phyloP scores from a whole-genome alignment of 2,888 invertebrate species.

The Agrenia bidenticulata region DNA sequence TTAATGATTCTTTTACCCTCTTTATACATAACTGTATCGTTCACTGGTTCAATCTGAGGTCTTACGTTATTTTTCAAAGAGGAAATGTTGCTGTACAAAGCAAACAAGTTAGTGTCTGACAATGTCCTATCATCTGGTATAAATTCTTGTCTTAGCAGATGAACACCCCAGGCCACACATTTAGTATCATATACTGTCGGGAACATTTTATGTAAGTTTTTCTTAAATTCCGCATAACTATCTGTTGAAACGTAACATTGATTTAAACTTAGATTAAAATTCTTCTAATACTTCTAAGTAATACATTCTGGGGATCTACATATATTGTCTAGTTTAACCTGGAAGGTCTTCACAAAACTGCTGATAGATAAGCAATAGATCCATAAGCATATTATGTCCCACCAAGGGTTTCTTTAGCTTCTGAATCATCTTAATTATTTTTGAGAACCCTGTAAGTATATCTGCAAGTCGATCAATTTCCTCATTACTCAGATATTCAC shows the following conservation, averaged over 20 bases:
- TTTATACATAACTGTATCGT: conserved; percentile 31
- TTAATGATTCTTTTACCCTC: conserved; percentile 18
- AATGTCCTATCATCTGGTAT: conserved; percentile 24
- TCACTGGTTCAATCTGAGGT: conserved; percentile 53
- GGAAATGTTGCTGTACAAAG: conserved; percentile 38
- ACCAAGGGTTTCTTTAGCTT: conserved; percentile 68
- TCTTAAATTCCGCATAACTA: conserved; percentile 67
- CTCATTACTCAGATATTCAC: conserved; percentile 54
- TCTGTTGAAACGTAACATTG: conserved; percentile 56
- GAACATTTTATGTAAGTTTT: conserved; percentile 63
- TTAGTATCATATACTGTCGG: conserved; percentile 75
- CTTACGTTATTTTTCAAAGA: conserved; percentile 54
- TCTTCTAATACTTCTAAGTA: background rate
- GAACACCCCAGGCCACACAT: conserved; percentile 64
- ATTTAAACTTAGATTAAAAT: too few species aligned
- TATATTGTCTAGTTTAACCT: conserved; percentile 54
- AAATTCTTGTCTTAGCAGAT: conserved; percentile 48
- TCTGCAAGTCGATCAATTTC: conserved; percentile 60
- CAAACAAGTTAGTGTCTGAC: conserved; percentile 36
- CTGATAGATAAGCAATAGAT: conserved; percentile 69
- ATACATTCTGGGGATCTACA: too few species aligned
- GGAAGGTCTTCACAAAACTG: conserved; percentile 73
- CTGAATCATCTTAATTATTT: conserved; percentile 65
- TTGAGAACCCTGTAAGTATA: conserved; percentile 66
- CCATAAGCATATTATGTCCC: conserved; percentile 74